Conservation (phyloP, 2,797 vertebrate species). For the Squalus acanthias region DNA sequence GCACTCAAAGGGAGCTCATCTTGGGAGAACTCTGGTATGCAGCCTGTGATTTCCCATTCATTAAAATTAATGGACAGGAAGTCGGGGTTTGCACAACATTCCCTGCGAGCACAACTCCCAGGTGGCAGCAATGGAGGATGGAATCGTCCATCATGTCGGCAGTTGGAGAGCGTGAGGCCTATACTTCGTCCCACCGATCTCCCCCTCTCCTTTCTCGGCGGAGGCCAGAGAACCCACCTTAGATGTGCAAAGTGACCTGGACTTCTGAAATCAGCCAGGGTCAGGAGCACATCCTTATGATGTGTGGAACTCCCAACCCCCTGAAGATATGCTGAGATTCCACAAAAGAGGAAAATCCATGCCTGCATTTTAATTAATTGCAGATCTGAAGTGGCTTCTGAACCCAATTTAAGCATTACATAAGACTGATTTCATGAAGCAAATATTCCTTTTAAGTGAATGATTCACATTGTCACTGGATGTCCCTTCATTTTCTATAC, state of each 20-base stretch:
- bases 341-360: not conserved
- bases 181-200: not conserved
- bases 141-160: not conserved
- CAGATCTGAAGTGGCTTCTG: too few relatives aligned
- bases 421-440: not conserved
- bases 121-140: not conserved
- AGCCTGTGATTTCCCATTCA: not conserved
- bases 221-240: too few relatives aligned
- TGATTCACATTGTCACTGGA: too few relatives aligned
- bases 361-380: not conserved
- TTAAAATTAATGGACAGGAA: not conserved
- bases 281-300: not conserved
- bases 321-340: not conserved
- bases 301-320: not conserved
- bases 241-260: too few relatives aligned
- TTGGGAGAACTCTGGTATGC: not conserved
- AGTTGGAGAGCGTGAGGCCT: not conserved
- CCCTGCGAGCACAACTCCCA: not conserved
- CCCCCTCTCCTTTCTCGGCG: not conserved
- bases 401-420: not conserved
- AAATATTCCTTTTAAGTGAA: not conserved
- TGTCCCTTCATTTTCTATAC: too few relatives aligned
- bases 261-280: too few relatives aligned
- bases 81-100: not conserved
- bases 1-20: not conserved